Percentiles rank a stretch among this genome's conserved stretches.
phyloP scores from a whole-genome alignment of 1,140 invertebrate genomes.

The Solen grandis region DNA sequence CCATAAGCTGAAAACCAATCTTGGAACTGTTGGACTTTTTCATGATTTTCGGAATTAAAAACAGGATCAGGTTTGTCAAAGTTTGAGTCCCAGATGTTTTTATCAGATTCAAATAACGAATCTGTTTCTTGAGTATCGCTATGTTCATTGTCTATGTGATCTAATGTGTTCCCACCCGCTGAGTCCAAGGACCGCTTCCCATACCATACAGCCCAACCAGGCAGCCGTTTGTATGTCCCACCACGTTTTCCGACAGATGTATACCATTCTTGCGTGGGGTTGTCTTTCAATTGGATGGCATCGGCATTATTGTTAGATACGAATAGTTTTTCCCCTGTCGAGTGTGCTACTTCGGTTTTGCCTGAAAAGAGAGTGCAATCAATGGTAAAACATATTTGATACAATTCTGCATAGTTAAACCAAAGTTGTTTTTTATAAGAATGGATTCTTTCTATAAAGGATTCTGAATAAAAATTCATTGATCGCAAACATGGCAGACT shows the following conservation, averaged over 20 bases:
- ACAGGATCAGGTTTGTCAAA: not conserved
- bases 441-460: no score
- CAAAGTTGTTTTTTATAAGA: no score
- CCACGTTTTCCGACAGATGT: not conserved
- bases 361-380: no score
- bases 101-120: not conserved
- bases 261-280: not conserved
- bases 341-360: no score
- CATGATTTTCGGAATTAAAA: not conserved
- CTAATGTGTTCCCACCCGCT: not conserved
- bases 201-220: constrained; percentile 26
- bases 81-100: not conserved
- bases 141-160: not conserved
- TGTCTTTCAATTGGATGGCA: no score
- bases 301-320: no score
- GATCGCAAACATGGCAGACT: no score
- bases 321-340: no score
- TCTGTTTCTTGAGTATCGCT: not conserved
- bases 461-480: no score
- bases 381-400: no score
- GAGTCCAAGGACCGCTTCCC: constrained; percentile 14
- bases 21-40: constrained; percentile 12
- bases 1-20: constrained; percentile 35
- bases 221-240: constrained; percentile 13
- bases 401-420: no score